These are phyloP conservation scores for Branchipolynoe longqiensis DNA, from an alignment of 2,888 invertebrate genomes.

Conservation along the genomic window DNA sequence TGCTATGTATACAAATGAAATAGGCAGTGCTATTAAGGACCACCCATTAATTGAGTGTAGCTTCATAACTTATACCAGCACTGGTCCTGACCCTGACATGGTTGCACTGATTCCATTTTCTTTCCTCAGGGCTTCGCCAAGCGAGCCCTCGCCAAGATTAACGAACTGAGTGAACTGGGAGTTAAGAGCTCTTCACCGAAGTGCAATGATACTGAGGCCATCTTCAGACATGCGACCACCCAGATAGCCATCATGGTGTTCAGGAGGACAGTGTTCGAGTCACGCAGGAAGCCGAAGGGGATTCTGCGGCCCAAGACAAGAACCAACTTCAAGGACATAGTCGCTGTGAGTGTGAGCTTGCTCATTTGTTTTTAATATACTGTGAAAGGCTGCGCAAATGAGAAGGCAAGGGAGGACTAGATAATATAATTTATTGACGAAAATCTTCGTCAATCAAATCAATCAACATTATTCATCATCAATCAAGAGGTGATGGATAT, in stretches of 20 bases:
- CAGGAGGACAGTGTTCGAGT: conserved; percentile 80
- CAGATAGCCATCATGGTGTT: conserved; percentile 82
- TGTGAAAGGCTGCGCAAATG: too few relatives aligned
- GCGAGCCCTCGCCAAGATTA: conserved; percentile 79
- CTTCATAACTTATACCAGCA: too few relatives aligned
- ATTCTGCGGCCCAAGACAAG: conserved; percentile 80
- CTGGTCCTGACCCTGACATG: too few relatives aligned
- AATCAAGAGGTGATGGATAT: too few relatives aligned
- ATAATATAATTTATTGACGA: too few relatives aligned
- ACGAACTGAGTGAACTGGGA: conserved; percentile 80
- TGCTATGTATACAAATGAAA: too few relatives aligned
- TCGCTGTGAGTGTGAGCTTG: conserved; percentile 73
- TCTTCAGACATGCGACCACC: conserved; percentile 80
- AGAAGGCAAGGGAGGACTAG: too few relatives aligned
- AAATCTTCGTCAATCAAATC: too few relatives aligned
- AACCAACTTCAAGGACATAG: conserved; percentile 80
- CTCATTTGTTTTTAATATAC: too few relatives aligned
- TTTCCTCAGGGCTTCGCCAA: conserved; percentile 79
- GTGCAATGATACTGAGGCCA: conserved; percentile 71
- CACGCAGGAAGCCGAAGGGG: conserved; percentile 80
- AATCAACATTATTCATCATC: too few relatives aligned
- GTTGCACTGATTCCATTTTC: not conserved
- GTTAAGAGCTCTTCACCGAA: conserved; percentile 74
- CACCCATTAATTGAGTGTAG: too few relatives aligned
- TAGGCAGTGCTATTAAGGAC: too few relatives aligned